Evolutionary conservation across 2,113 vertebrate genomes (phyloP), one percentile per base, ranked within the genome.

Genomic region (Potamarius usumacintae): DNA sequence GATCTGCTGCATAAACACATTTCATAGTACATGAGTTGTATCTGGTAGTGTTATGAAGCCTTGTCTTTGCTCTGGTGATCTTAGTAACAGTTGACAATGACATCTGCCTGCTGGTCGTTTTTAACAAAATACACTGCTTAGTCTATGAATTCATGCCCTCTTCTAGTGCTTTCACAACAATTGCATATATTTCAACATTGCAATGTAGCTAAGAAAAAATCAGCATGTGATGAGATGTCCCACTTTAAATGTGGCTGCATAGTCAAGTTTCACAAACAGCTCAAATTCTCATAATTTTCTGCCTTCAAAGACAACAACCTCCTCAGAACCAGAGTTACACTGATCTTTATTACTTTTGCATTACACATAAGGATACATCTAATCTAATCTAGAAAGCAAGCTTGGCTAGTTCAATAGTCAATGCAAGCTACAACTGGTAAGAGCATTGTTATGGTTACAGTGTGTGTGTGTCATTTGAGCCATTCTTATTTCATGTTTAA

Each of bases 31-130:
- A 52, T 57, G 78, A 71, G 65, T 72, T 63, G 55, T 30, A 7
- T 63, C 52, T 48, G 62, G 50, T 86, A 71, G 69, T 85, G 25
- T 85, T 85, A 72, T 22, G 50, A 34, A 71, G 48, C 9, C 55
- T 34, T 84, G 65, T 57, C 17, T 74, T 76, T 85, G 53, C 30
- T 60, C 53, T 60, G 30, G 30, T 83, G 48, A 42, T 76, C 22
- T 60, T 53, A 34, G 30, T 11, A 62, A 17, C 57, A 77, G 22
- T 52, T 77, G 71, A 85, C 34, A 85, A 30, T 60, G 53, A 85
- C 53, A 9, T 8, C 30, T 85, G 25, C 30, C 25, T 85, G 55
- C 42, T 72, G 18, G 30, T 9, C 30, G 0, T 10, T 74, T 48
- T 74, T 10, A 48, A 20, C 18, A 17, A 74, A 74, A 74, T 48